Evolutionary conservation across 2,797 vertebrate genomes (phyloP).

Genomic region (Margarornis squamiger): DNA sequence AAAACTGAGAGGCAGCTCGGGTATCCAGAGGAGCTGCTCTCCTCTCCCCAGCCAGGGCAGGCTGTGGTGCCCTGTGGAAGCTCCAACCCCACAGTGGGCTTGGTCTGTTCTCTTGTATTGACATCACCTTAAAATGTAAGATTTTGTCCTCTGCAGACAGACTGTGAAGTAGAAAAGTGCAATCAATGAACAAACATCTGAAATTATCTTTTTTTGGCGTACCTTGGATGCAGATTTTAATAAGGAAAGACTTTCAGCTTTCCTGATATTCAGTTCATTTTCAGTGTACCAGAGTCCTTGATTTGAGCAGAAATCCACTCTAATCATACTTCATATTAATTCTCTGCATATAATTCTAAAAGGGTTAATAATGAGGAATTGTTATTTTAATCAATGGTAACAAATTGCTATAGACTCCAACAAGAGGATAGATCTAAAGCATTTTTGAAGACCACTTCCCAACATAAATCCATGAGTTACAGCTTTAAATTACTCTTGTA

Average conservation of each 20-base stretch:
- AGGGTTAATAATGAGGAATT: not conserved
- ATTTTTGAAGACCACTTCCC: slow-evolving; percentile 9
- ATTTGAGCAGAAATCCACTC: not conserved
- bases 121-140: not conserved
- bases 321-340: not conserved
- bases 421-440: not conserved
- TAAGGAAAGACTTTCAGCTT: not conserved
- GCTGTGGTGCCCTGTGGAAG: not conserved
- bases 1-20: fast-evolving
- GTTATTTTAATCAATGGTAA: not conserved
- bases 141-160: not conserved
- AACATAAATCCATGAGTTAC: not conserved
- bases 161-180: not conserved
- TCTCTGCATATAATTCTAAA: not conserved
- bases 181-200: not conserved
- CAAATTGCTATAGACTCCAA: not conserved
- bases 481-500: not conserved
- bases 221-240: not conserved
- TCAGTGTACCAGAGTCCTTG: not conserved
- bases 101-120: not conserved
- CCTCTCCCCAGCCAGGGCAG: not conserved
- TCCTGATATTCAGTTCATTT: not conserved
- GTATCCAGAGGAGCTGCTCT: not conserved
- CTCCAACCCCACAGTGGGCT: fast-evolving
- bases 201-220: not conserved